Percentiles rank a stretch among this genome's conserved stretches.
phyloP scores from a whole-genome alignment of 2,113 vertebrate genomes.

The Strigops habroptila region DNA sequence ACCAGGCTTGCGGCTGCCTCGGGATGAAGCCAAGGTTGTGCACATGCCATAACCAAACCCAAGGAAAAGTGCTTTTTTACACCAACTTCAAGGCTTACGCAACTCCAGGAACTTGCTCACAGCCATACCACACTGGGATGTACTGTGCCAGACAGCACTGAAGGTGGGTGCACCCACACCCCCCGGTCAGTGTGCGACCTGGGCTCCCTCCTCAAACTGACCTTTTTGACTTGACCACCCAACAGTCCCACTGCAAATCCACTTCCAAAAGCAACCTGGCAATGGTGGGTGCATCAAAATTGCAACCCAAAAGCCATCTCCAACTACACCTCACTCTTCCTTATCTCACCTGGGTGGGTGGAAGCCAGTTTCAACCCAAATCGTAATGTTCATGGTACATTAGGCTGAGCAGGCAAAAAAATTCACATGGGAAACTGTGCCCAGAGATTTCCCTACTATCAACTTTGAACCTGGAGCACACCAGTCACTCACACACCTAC shows the following conservation, averaged over 20 bases:
- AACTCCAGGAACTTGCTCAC: neutral
- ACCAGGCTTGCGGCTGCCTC: neutral
- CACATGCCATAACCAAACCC: neutral
- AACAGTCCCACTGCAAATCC: neutral
- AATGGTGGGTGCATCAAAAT: neutral
- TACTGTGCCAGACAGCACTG: neutral
- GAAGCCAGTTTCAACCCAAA: neutral
- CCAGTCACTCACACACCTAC: neutral
- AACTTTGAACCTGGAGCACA: neutral
- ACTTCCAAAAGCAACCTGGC: neutral
- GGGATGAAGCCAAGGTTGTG: neutral
- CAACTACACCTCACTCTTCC: neutral
- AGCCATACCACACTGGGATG: accelerated
- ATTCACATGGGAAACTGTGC: neutral
- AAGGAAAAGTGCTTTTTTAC: neutral
- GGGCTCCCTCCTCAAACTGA: neutral
- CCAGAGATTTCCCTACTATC: neutral
- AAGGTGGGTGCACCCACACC: neutral
- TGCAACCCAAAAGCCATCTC: neutral
- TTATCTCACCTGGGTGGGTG: neutral
- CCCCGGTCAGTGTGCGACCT: too few species aligned
- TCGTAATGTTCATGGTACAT: neutral
- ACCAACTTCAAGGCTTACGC: neutral
- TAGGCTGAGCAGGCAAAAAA: neutral
- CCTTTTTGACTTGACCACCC: neutral